Conservation (phyloP, 2,888 invertebrate species). For the Sesia apiformis region DNA sequence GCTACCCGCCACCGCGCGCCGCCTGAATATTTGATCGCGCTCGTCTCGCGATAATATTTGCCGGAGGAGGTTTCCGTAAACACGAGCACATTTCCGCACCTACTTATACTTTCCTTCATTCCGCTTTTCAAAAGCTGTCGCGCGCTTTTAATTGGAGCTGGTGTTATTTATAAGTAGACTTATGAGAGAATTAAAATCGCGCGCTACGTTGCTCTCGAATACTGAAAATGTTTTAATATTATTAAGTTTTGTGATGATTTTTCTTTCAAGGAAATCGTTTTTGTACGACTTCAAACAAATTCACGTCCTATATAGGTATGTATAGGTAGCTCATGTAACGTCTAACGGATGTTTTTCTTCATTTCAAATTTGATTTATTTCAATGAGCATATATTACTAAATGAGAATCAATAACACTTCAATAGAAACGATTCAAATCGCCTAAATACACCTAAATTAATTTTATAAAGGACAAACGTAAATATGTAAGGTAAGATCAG, state of each 20-base stretch:
- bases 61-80: constrained; percentile 71
- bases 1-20: constrained; percentile 48
- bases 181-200: constrained; percentile 69
- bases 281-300: constrained; percentile 58
- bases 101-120: constrained; percentile 59
- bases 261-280: constrained; percentile 50
- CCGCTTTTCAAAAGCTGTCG: constrained; percentile 62
- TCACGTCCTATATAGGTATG: constrained; percentile 27
- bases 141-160: constrained; percentile 66
- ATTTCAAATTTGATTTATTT: constrained; percentile 22
- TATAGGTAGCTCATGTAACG: constrained; percentile 23
- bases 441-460: no score
- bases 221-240: constrained; percentile 53
- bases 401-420: no score
- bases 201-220: constrained; percentile 58
- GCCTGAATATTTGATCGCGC: constrained; percentile 71
- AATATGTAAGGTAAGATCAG: no score
- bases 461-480: no score
- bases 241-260: constrained; percentile 56
- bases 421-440: no score
- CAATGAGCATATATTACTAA: no score
- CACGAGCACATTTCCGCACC: constrained; percentile 64
- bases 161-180: constrained; percentile 66
- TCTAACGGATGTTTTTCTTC: constrained; percentile 23
- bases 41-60: constrained; percentile 73